Evolutionary conservation across 2,888 invertebrate genomes (phyloP).

Genomic region (Cephus nigrinus): DNA sequence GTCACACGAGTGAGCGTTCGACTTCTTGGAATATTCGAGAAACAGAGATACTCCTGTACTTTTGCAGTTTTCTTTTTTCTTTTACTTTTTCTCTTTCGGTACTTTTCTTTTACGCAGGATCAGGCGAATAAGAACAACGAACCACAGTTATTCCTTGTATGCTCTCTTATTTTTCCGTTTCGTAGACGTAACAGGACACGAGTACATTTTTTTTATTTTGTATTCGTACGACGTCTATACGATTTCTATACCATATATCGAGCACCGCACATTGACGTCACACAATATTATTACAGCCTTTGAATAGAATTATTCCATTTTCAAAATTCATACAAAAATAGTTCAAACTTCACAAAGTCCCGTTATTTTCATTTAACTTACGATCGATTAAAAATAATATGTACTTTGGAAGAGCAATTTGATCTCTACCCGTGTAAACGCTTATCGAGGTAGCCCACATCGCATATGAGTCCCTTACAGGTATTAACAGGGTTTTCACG

Average conservation of each 20-base stretch:
- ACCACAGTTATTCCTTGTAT: neutral
- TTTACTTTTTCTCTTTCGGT: slow-evolving; percentile 17
- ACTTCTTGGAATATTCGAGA: neutral
- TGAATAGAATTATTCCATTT: too few relatives aligned
- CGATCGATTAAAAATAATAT: too few relatives aligned
- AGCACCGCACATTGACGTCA: too few relatives aligned
- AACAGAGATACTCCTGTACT: neutral
- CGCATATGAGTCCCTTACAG: too few relatives aligned
- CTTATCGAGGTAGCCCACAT: too few relatives aligned
- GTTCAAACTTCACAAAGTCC: too few relatives aligned
- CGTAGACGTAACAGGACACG: neutral
- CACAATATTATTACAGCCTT: too few relatives aligned
- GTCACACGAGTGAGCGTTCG: neutral
- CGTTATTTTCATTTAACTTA: too few relatives aligned
- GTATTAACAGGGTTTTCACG: too few relatives aligned
- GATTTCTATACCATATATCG: neutral
- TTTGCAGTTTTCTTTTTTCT: neutral
- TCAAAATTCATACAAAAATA: too few relatives aligned
- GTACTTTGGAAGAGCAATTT: too few relatives aligned
- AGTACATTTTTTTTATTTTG: neutral
- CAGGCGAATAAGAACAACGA: slow-evolving; percentile 9
- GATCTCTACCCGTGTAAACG: too few relatives aligned
- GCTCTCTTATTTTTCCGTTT: slow-evolving; percentile 22
- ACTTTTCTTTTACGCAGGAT: neutral
- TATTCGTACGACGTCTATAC: neutral